A percentile compares a stretch with the other conserved stretches of the same genome.
Conservation (phyloP, 2,888 invertebrate genomes). For the Plutella xylostella region DNA sequence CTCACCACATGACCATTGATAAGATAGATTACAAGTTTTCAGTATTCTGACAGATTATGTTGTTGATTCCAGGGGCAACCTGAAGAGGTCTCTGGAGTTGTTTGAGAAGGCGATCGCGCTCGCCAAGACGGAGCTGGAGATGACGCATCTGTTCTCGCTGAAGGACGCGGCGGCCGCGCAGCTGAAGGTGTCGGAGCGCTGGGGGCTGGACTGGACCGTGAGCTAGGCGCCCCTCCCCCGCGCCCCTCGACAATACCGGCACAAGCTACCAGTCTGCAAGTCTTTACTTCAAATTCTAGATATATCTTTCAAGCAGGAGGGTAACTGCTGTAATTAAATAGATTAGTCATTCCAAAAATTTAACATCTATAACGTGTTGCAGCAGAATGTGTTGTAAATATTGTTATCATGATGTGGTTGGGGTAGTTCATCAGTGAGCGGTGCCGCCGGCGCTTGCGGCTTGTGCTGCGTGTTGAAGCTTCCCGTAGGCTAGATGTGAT, state of each 20-base stretch:
- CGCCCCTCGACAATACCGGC: slow-evolving; percentile 38
- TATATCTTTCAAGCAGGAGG: no score
- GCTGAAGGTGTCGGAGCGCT: slow-evolving; percentile 80
- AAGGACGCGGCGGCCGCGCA: slow-evolving; percentile 93
- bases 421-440: no score
- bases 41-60: neutral
- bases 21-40: neutral
- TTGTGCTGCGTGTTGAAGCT: no score
- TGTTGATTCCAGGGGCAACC: slow-evolving; percentile 77
- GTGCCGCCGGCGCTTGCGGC: no score
- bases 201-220: slow-evolving; percentile 74
- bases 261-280: no score
- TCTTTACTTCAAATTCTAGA: no score
- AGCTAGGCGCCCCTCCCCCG: slow-evolving; percentile 40
- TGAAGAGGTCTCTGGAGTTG: slow-evolving; percentile 83
- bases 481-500: no score
- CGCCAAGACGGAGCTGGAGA: slow-evolving; percentile 88
- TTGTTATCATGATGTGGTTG: no score
- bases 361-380: no score
- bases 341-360: no score
- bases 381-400: no score
- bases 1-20: neutral
- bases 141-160: slow-evolving; percentile 91
- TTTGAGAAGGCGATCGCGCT: slow-evolving; percentile 90
- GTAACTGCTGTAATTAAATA: no score